A percentile compares a stretch with the other conserved stretches of the same genome.
Conservation (phyloP, 2,888 invertebrate species). For the Orthosia cruda region DNA sequence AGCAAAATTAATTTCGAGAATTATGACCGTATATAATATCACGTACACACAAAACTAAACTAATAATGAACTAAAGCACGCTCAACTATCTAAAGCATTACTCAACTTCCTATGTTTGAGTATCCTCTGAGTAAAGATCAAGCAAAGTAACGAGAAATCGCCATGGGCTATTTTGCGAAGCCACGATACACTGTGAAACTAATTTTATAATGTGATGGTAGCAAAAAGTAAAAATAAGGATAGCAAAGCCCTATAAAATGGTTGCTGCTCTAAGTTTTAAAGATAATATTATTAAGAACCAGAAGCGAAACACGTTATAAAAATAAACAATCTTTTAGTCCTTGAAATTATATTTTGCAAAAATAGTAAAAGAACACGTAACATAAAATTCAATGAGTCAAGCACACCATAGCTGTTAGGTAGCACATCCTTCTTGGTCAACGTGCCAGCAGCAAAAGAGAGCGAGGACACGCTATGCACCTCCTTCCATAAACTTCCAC, state of each 20-base stretch:
- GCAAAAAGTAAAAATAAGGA: constrained; percentile 22
- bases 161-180: constrained; percentile 58
- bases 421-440: too few relatives aligned
- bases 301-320: too few relatives aligned
- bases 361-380: too few relatives aligned
- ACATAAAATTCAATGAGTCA: too few relatives aligned
- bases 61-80: constrained; percentile 60
- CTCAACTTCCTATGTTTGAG: constrained; percentile 65
- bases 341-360: too few relatives aligned
- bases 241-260: constrained; percentile 5
- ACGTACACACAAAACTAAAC: constrained; percentile 55
- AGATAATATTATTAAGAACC: not conserved
- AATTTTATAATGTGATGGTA: constrained; percentile 55
- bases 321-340: too few relatives aligned
- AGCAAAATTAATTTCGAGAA: constrained; percentile 49
- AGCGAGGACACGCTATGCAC: too few relatives aligned
- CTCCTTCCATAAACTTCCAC: too few relatives aligned
- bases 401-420: too few relatives aligned
- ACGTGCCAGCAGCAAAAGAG: too few relatives aligned
- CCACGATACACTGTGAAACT: constrained; percentile 47
- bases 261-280: not conserved
- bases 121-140: constrained; percentile 59
- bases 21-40: constrained; percentile 33
- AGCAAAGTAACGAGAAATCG: constrained; percentile 55
- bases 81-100: constrained; percentile 52